A percentile compares a stretch with the other conserved stretches of the same genome.
phyloP scores from a whole-genome alignment of 2,888 invertebrate species.

The Zhengitettix transpicula region DNA sequence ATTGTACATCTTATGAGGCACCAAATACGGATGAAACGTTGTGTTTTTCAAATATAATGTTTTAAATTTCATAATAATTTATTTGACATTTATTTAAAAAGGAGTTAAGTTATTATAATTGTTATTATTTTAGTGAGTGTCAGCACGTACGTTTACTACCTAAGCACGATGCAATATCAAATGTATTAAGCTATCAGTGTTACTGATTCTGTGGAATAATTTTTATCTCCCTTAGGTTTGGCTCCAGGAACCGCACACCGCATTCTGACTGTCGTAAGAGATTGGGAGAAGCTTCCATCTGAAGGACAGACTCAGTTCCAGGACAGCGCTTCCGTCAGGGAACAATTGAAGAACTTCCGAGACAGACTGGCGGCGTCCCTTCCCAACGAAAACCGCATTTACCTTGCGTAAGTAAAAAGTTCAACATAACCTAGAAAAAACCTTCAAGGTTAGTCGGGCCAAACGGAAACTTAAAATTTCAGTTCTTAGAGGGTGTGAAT shows the following conservation, averaged over 20 bases:
- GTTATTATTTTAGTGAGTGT: too few species aligned
- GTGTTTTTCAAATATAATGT: too few species aligned
- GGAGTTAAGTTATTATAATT: too few species aligned
- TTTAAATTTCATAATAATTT: too few species aligned
- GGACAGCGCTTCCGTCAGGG: conserved; percentile 1
- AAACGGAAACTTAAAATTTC: too few species aligned
- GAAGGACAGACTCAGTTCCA: conserved; percentile 4
- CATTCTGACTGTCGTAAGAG: conserved; percentile 23
- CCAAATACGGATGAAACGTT: too few species aligned
- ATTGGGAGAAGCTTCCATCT: conserved; percentile 19
- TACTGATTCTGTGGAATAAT: background rate
- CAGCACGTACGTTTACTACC: background rate
- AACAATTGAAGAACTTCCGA: conserved; percentile 15
- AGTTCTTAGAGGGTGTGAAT: too few species aligned
- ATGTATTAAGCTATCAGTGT: background rate
- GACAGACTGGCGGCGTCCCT: conserved; percentile 16
- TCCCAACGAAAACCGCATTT: conserved; percentile 19
- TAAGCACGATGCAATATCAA: background rate
- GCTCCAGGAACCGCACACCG: conserved; percentile 17
- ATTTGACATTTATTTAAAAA: too few species aligned
- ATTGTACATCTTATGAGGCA: too few species aligned
- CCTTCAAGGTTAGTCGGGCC: too few species aligned
- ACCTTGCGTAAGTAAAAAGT: conserved; percentile 16
- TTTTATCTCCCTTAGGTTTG: conserved; percentile 14
- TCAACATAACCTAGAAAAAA: too few species aligned